Evolutionary conservation across 2,888 invertebrate species (phyloP).

Genomic region (Barypeithes pellucidus): DNA sequence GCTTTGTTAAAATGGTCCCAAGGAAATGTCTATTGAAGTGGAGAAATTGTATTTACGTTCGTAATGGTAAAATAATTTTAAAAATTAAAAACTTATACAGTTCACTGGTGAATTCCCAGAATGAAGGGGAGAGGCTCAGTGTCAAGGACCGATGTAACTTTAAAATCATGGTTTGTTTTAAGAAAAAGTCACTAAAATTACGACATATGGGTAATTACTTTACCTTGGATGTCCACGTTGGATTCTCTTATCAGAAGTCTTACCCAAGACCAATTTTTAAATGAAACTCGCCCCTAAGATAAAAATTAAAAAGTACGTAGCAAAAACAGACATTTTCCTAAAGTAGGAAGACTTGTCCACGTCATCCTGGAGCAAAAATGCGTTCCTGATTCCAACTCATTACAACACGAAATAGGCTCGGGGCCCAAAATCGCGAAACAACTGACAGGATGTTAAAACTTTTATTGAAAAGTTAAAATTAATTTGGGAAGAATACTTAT

Average conservation of each 20-base stretch:
- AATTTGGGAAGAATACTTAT: constrained; percentile 21
- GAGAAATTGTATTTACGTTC: no score
- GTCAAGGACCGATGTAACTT: no score
- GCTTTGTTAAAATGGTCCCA: constrained; percentile 13
- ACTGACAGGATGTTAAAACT: constrained; percentile 33
- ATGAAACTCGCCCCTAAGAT: constrained; percentile 9
- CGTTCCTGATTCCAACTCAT: constrained; percentile 44
- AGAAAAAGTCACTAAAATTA: no score
- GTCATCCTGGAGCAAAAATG: constrained; percentile 43
- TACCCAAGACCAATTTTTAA: no score
- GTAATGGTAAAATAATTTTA: no score
- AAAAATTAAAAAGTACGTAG: constrained; percentile 24
- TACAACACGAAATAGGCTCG: constrained; percentile 28
- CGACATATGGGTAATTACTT: no score
- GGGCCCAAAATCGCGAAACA: constrained; percentile 24
- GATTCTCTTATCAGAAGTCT: no score
- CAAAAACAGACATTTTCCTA: constrained; percentile 27
- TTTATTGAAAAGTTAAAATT: constrained; percentile 41
- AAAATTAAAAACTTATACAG: not conserved
- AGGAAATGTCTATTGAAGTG: not conserved
- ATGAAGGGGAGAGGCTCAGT: no score
- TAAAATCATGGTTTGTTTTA: no score
- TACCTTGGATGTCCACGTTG: no score
- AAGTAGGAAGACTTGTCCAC: constrained; percentile 29
- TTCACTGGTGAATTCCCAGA: no score